Evolutionary conservation across 2,113 vertebrate species (phyloP), one percentile per base, ranked within the genome.

Genomic region (Typhlomys cinereus): DNA sequence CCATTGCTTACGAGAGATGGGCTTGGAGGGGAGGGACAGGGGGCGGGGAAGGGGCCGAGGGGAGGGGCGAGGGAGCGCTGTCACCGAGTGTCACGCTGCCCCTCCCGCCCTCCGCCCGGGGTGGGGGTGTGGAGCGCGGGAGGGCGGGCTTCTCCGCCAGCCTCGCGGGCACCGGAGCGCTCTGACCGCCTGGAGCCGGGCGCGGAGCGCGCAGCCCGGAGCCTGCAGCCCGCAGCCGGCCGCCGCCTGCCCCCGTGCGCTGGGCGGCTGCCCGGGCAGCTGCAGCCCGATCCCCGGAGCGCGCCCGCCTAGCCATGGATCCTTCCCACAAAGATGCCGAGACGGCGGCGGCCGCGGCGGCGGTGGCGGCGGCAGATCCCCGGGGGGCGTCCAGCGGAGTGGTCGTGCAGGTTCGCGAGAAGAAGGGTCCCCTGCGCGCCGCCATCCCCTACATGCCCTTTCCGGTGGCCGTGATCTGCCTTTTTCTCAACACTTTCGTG

Each of bases 361-460:
- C 62, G 4, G 75, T 7, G 48, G 86, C 70, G 4, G 46, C 88
- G 5, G 97, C 96, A 52, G 96, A 98, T 78, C 75, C 97, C 64
- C 96, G 97, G 82, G 96, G 97, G 69, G 93, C 98, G 4, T 98
- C 98, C 89, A 98, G 98, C 93, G 99, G 99, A 92, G 99, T 99
- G 96, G 99, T 99, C 97, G 99, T 99, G 95, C 99, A 99, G 97
- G 99, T 99, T 92, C 98, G 99, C 66, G 99, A 99, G 98, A 99
- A 99, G 98, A 99, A 99, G 97, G 99, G 99, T 46, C 97, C 98
- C 71, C 97, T 99, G 89, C 98, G 99, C 59, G 99, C 99, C 29
- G 99, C 99, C 39, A 99, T 99, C 97, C 99, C 99, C 89, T 99
- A 98, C 95, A 99, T 99, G 99, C 99, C 99, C 25, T 99, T 99